phyloP scores from a whole-genome alignment of 2,888 invertebrate genomes.

The Caenorhabditis sp. region DNA sequence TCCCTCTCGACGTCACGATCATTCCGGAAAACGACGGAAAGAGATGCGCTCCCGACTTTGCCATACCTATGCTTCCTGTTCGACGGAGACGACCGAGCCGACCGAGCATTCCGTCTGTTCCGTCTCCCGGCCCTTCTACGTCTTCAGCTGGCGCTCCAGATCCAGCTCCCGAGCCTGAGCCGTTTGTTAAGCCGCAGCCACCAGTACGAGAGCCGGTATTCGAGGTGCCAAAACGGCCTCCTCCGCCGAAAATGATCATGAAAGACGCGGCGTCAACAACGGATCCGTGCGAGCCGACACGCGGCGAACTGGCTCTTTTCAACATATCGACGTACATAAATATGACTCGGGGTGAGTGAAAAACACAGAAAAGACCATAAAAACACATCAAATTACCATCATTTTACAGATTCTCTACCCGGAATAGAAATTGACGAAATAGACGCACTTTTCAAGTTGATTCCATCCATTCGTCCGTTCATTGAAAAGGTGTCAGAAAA shows the following conservation, averaged over 20 bases:
- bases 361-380: background rate
- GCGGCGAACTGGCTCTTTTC: slow-evolving; percentile 14
- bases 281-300: slow-evolving; percentile 4
- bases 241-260: background rate
- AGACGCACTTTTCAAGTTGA: slow-evolving; percentile 50
- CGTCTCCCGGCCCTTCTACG: no score
- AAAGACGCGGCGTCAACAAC: slow-evolving; percentile 11
- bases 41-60: slow-evolving; percentile 46
- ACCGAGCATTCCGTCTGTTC: no score
- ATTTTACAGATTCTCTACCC: slow-evolving; percentile 19
- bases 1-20: slow-evolving; percentile 49
- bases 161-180: background rate
- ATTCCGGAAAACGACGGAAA: slow-evolving; percentile 57
- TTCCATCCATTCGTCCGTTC: slow-evolving; percentile 25
- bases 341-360: slow-evolving; percentile 16
- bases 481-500: slow-evolving; percentile 20
- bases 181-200: background rate
- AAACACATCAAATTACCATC: background rate
- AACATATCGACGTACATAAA: slow-evolving; percentile 22
- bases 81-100: background rate
- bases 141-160: no score
- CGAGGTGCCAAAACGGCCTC: background rate
- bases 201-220: background rate
- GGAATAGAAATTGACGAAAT: slow-evolving; percentile 37
- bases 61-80: slow-evolving; percentile 39